phyloP scores from a whole-genome alignment of 2,888 invertebrate genomes.

The Hypolimnas misippus region DNA sequence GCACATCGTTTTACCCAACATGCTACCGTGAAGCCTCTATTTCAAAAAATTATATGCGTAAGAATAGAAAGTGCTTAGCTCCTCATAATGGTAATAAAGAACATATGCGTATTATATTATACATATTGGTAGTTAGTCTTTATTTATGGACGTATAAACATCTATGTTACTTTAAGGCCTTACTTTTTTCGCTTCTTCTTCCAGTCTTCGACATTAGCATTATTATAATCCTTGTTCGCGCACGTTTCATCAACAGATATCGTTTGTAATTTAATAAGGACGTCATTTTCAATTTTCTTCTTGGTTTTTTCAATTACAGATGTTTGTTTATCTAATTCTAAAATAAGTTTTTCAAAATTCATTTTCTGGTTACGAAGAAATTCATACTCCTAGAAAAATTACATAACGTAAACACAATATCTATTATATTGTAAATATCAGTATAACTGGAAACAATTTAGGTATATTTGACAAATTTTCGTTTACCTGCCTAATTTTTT shows the following conservation, averaged over 20 bases:
- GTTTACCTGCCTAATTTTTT: constrained; percentile 63
- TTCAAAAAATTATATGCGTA: constrained; percentile 28
- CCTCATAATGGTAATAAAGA: no score
- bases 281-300: constrained; percentile 58
- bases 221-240: constrained; percentile 39
- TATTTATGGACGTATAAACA: no score
- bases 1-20: constrained; percentile 68
- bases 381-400: constrained; percentile 60
- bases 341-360: constrained; percentile 61
- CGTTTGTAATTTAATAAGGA: constrained; percentile 61
- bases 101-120: no score
- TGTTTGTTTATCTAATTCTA: constrained; percentile 56
- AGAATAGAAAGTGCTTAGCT: background rate
- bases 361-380: constrained; percentile 66
- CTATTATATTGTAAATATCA: no score
- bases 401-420: background rate
- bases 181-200: constrained; percentile 57
- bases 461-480: background rate
- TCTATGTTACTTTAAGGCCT: no score
- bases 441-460: no score
- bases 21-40: constrained; percentile 58
- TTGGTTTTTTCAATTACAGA: constrained; percentile 57
- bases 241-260: constrained; percentile 63
- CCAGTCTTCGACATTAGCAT: constrained; percentile 45
- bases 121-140: no score